Percentiles rank a stretch among this genome's conserved stretches.
These are phyloP conservation scores for Malurus cyaneus DNA, from an alignment of 2,113 vertebrate species.

Conservation along the genomic window DNA sequence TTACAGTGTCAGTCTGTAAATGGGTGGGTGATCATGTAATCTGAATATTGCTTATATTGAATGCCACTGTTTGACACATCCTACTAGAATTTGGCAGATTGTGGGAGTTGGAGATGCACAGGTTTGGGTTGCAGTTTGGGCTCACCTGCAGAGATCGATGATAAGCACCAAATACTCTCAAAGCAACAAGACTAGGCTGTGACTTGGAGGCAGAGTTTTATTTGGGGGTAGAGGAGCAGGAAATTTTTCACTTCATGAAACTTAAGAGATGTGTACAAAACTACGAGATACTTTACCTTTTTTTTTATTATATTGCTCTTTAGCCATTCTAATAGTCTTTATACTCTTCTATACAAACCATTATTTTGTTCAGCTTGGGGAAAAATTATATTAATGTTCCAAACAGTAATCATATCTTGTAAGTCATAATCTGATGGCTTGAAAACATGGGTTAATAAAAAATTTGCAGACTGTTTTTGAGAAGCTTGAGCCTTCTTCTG, in stretches of 20 bases:
- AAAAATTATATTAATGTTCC: constrained; percentile 43
- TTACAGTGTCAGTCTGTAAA: background rate
- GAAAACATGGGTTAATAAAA: constrained; percentile 19
- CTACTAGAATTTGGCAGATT: background rate
- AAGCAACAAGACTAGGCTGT: background rate
- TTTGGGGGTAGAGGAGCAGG: background rate
- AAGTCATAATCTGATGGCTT: constrained; percentile 40
- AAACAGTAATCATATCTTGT: constrained; percentile 39
- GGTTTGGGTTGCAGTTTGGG: background rate
- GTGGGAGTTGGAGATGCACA: background rate
- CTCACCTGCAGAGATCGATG: background rate
- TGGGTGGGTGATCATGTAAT: background rate
- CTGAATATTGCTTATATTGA: background rate
- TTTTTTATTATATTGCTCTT: constrained; percentile 49
- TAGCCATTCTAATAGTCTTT: constrained; percentile 58
- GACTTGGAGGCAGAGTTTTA: background rate
- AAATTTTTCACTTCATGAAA: constrained; percentile 55
- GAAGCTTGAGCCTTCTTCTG: background rate
- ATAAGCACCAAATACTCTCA: background rate
- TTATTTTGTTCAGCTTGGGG: constrained; percentile 51
- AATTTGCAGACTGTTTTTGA: background rate
- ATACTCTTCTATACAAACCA: constrained; percentile 45
- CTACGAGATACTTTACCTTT: constrained; percentile 9
- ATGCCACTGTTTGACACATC: background rate
- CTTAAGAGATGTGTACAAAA: constrained; percentile 56